Evolutionary conservation across 2,113 vertebrate genomes (phyloP).

Genomic region (Pollimyrus isidori): DNA sequence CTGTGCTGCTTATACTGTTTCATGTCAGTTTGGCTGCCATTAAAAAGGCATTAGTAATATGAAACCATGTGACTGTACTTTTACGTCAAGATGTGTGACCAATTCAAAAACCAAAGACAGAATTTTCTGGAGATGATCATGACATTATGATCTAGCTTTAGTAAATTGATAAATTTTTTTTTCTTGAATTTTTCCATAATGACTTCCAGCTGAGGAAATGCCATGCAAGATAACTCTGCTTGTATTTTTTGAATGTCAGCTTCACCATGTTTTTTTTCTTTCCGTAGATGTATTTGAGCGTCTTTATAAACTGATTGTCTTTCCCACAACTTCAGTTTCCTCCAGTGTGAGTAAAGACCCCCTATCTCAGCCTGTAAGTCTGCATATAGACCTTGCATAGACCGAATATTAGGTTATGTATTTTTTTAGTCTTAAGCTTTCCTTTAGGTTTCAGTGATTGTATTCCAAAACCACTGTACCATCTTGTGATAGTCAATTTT

Average conservation of each 20-base stretch:
- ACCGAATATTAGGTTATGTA: not conserved
- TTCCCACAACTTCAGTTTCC: slow-evolving; percentile 54
- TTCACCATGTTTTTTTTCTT: slow-evolving; percentile 18
- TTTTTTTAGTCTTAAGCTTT: not conserved
- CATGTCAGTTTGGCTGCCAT: no score
- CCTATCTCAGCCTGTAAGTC: slow-evolving; percentile 49
- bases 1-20: no score
- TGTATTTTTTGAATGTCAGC: not conserved
- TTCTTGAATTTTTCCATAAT: no score
- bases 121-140: no score
- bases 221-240: not conserved
- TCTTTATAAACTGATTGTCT: slow-evolving; percentile 19
- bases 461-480: not conserved
- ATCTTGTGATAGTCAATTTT: not conserved
- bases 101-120: no score
- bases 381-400: not conserved
- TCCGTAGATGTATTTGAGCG: slow-evolving; percentile 40
- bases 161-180: no score
- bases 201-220: not conserved
- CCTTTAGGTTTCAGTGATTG: not conserved
- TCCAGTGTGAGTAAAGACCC: slow-evolving; percentile 41
- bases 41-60: no score
- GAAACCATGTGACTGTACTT: no score
- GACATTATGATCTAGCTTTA: no score
- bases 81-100: no score